Conservation (phyloP, 2,113 vertebrate species). For the Tinamus guttatus region DNA sequence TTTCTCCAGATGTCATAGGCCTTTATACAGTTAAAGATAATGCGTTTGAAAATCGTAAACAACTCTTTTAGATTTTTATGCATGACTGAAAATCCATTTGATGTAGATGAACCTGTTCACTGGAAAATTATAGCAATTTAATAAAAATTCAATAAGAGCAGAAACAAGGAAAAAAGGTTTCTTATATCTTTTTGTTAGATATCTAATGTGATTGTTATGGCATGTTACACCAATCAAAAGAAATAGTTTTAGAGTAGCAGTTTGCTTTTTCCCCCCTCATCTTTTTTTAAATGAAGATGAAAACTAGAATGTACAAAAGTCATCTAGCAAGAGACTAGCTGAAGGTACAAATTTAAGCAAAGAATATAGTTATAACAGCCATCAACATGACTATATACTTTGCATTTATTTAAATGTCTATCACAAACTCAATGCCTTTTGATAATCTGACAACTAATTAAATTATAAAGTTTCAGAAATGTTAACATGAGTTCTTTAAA, state of each 20-base stretch:
- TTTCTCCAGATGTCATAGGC: constrained; percentile 59
- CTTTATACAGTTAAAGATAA: constrained; percentile 63
- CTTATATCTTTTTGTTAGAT: constrained; percentile 76
- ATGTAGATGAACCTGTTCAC: constrained; percentile 81
- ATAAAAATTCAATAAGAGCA: constrained; percentile 77
- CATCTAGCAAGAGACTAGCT: constrained; percentile 70
- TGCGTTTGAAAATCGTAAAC: constrained; percentile 69
- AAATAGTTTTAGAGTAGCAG: constrained; percentile 74
- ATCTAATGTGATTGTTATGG: constrained; percentile 74
- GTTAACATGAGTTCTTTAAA: constrained; percentile 72
- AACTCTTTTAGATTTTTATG: constrained; percentile 78
- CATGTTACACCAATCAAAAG: constrained; percentile 75
- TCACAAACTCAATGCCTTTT: constrained; percentile 75
- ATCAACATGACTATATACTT: constrained; percentile 68
- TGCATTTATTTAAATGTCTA: constrained; percentile 75
- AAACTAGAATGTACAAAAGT: constrained; percentile 74
- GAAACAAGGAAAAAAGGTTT: constrained; percentile 76
- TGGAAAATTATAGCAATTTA: constrained; percentile 82
- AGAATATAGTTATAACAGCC: constrained; percentile 67
- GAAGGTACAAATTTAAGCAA: constrained; percentile 74
- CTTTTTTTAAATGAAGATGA: constrained; percentile 73
- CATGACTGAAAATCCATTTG: constrained; percentile 77
- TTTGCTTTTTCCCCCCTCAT: constrained; percentile 74
- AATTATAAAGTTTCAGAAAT: constrained; percentile 76
- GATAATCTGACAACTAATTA: constrained; percentile 76